These are phyloP conservation scores for Nemurella pictetii DNA, from an alignment of 2,888 invertebrate genomes.

Conservation along the genomic window DNA sequence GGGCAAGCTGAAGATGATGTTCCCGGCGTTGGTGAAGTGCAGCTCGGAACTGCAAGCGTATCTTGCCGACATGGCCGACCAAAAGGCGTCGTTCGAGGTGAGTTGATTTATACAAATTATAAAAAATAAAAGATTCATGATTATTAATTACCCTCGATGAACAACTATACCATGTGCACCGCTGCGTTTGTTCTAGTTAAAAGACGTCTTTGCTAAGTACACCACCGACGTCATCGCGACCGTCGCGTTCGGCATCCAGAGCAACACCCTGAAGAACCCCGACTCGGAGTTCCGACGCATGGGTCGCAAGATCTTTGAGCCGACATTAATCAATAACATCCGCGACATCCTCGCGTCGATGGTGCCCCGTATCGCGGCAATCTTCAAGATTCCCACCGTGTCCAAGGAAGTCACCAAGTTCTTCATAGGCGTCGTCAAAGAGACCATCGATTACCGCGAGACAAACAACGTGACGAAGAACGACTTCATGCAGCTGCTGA, in stretches of 20 bases:
- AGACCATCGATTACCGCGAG: constrained; percentile 56
- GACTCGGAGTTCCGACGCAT: constrained; percentile 41
- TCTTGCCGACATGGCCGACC: too few species aligned
- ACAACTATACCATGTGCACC: too few species aligned
- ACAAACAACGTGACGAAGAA: constrained; percentile 54
- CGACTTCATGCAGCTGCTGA: constrained; percentile 61
- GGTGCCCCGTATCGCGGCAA: constrained; percentile 45
- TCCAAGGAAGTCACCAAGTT: constrained; percentile 46
- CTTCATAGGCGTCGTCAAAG: constrained; percentile 49
- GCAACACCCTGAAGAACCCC: constrained; percentile 41
- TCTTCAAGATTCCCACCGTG: constrained; percentile 49
- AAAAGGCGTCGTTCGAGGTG: too few species aligned
- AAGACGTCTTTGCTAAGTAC: constrained; percentile 47
- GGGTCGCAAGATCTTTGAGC: constrained; percentile 45
- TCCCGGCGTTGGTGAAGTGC: too few species aligned
- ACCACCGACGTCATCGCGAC: constrained; percentile 54
- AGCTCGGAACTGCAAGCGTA: too few species aligned
- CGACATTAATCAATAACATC: constrained; percentile 44
- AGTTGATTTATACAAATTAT: too few species aligned
- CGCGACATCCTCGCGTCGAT: constrained; percentile 45
- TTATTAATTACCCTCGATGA: too few species aligned
- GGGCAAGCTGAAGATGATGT: too few species aligned
- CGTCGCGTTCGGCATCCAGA: constrained; percentile 55
- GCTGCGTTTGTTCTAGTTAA: too few species aligned
- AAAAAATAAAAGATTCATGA: too few species aligned